Evolutionary conservation across 2,113 vertebrate genomes (phyloP).

Genomic region (Pseudopipra pipra): DNA sequence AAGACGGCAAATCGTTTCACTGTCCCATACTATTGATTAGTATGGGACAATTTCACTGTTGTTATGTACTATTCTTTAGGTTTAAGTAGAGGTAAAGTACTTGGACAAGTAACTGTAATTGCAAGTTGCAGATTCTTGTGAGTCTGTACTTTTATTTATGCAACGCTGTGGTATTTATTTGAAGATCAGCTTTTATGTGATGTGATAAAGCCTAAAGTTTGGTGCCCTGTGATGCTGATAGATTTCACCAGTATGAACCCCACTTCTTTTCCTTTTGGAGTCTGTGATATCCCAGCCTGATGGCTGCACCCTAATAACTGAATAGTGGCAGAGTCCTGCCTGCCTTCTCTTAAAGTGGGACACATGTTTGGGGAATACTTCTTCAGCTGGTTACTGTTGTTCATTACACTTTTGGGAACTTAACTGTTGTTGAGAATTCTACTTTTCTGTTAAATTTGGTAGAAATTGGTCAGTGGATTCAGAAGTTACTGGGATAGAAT

Average conservation of each 20-base stretch:
- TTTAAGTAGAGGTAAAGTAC: neutral
- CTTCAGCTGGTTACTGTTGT: neutral
- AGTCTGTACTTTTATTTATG: neutral
- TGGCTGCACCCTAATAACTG: neutral
- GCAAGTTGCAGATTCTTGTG: neutral
- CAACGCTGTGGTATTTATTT: neutral
- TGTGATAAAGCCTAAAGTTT: neutral
- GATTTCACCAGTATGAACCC: neutral
- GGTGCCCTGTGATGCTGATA: neutral
- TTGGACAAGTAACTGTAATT: neutral
- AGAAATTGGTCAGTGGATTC: neutral
- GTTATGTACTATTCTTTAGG: neutral
- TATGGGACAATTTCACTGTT: neutral
- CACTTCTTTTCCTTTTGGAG: neutral
- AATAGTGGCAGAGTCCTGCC: neutral
- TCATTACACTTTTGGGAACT: neutral
- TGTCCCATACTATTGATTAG: neutral
- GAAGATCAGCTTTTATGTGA: neutral
- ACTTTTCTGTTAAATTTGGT: neutral
- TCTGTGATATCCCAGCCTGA: neutral
- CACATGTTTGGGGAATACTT: accelerated
- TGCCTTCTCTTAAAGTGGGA: neutral
- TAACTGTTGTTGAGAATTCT: neutral
- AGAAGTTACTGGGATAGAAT: neutral
- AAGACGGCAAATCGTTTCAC: neutral